Conservation (phyloP, 1,140 invertebrate genomes). For the Wiebesia pumilae region DNA sequence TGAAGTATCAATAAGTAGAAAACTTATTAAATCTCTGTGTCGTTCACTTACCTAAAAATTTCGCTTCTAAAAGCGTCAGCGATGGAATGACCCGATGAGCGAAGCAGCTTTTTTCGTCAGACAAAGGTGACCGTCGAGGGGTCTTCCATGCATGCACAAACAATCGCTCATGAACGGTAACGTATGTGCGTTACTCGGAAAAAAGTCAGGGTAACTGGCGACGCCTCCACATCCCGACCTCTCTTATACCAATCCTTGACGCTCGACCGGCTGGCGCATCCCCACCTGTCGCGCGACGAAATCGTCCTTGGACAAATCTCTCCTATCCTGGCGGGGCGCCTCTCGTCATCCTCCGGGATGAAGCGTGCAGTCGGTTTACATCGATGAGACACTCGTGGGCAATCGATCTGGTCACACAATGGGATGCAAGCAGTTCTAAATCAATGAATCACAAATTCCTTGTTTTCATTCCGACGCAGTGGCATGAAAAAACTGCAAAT, state of each 20-base stretch:
- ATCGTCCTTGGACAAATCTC: background rate
- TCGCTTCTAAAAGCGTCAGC: too few relatives aligned
- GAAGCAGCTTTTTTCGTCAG: background rate
- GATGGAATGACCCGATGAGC: background rate
- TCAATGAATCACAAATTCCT: background rate
- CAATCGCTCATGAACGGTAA: conserved; percentile 51
- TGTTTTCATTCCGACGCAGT: background rate
- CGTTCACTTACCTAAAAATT: background rate
- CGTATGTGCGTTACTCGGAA: conserved; percentile 61
- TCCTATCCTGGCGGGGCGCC: background rate
- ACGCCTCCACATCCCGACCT: conserved; percentile 68
- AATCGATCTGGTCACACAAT: background rate
- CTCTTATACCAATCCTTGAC: conserved; percentile 68
- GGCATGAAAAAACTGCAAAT: background rate
- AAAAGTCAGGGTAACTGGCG: conserved; percentile 71
- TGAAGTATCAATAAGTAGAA: too few relatives aligned
- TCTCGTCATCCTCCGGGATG: background rate
- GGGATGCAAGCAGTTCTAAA: background rate
- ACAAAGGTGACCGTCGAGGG: too few relatives aligned
- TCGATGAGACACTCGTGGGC: background rate
- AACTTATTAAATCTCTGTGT: too few relatives aligned
- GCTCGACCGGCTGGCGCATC: conserved; percentile 31
- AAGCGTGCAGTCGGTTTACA: background rate
- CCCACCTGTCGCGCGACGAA: conserved; percentile 40
- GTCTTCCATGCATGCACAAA: conserved; percentile 15